Conservation (phyloP, 2,113 vertebrate genomes). For the Willisornis vidua region DNA sequence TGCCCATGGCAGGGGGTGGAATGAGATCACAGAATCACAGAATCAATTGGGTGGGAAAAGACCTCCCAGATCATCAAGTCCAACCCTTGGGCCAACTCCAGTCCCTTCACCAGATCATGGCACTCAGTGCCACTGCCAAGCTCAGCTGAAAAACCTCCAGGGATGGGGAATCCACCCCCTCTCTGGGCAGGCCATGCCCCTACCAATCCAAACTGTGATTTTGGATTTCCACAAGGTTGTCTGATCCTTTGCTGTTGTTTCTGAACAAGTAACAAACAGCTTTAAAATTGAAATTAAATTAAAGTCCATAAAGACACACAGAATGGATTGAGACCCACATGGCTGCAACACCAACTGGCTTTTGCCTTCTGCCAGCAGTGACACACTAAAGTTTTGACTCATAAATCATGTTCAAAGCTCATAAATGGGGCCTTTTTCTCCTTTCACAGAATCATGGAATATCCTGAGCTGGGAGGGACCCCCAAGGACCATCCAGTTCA, state of each 20-base stretch:
- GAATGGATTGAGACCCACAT: fast-evolving
- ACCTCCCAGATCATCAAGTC: no score
- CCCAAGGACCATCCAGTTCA: not conserved
- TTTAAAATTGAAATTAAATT: not conserved
- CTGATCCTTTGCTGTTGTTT: not conserved
- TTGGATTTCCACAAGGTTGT: not conserved
- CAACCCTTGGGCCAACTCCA: no score
- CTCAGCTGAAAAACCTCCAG: no score
- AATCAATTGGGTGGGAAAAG: no score
- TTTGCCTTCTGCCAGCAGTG: not conserved
- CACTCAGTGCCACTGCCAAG: no score
- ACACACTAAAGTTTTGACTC: not conserved
- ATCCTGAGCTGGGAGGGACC: not conserved
- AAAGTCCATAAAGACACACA: not conserved
- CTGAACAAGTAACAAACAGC: not conserved
- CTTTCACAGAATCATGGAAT: not conserved
- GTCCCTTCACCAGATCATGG: no score
- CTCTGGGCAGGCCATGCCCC: no score
- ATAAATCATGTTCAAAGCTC: not conserved
- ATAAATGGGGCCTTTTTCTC: not conserved
- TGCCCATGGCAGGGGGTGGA: no score
- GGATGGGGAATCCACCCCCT: no score
- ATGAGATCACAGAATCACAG: no score
- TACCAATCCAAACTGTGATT: no score
- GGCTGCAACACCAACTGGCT: not conserved